Evolutionary conservation across 2,113 vertebrate species (phyloP), one percentile per base, ranked within the genome.

Genomic region (Oceanodroma tethys): DNA sequence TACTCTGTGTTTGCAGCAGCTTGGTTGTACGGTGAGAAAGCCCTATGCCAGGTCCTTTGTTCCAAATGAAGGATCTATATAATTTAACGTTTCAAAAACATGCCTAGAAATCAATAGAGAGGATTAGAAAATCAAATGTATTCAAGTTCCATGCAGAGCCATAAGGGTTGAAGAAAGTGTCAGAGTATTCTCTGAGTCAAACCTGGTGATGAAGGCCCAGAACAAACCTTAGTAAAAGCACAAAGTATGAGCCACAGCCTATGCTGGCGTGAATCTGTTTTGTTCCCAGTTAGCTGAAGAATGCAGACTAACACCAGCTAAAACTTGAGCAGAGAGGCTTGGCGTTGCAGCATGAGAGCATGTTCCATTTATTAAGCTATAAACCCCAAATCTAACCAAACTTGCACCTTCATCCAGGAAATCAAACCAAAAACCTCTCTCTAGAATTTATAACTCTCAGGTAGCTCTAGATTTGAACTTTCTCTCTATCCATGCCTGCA

Each of bases 61-160:
- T 96, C 88, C 56, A 86, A 78, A 76, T 15, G 66, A 75, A 92
- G 72, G 82, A 52, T 72, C n/a, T 80, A 91, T 94, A 82, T 94
- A 48, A 82, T 79, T 75, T 76, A 65, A 92, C 7, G 1, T 89
- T 88, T 95, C 36, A 34, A 38, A 86, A 89, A 73, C 60, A 72
- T 48, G 83, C 80, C 75, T 90, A 47, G 74, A 75, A 88, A 93
- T 86, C 91, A 91, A 47, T 53, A 82, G 73, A 86, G 76, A 76
- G 90, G 84, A 90, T 94, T 93, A 91, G 78, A 88, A 94, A 78
- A 95, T 92, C 88, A 85, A 86, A 55, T 34, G 76, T 91, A 5
- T 93, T 87, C 63, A 79, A 97, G 80, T 74, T 80, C 81, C 76
- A 18, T 11, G 80, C 22, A 36, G 62, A 91, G 62, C 62, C n/a